These are phyloP conservation scores for Donacobius atricapilla DNA, from an alignment of 2,113 vertebrate species.

Conservation along the genomic window DNA sequence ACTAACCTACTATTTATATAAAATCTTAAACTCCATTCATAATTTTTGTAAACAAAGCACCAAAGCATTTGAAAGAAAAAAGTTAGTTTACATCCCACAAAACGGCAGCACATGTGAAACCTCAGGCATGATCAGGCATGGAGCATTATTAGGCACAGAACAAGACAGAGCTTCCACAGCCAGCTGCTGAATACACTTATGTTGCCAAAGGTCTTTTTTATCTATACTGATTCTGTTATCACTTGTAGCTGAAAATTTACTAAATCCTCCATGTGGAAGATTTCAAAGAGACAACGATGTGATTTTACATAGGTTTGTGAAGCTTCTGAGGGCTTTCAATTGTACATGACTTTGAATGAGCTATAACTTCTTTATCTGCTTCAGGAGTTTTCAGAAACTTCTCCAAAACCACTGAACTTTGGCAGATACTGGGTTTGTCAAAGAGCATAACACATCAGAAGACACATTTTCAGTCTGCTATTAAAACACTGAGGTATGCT, in stretches of 20 bases:
- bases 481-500: neutral
- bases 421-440: neutral
- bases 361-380: neutral
- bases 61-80: conserved; percentile 30
- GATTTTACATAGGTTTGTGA: neutral
- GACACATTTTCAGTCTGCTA: neutral
- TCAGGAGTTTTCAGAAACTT: neutral
- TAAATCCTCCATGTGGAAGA: neutral
- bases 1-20: conserved; percentile 24
- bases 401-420: neutral
- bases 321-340: neutral
- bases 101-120: conserved; percentile 38
- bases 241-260: neutral
- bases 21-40: conserved; percentile 25
- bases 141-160: conserved; percentile 29
- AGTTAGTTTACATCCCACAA: conserved; percentile 53
- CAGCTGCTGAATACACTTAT: neutral
- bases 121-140: conserved; percentile 28
- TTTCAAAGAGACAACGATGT: conserved; percentile 11
- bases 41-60: conserved; percentile 56
- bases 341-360: neutral
- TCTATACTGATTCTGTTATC: neutral
- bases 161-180: conserved; percentile 12
- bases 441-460: neutral
- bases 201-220: neutral